These are phyloP conservation scores for Drosophila prosaltans DNA, from an alignment of 1,140 invertebrate genomes.

Conservation along the genomic window DNA sequence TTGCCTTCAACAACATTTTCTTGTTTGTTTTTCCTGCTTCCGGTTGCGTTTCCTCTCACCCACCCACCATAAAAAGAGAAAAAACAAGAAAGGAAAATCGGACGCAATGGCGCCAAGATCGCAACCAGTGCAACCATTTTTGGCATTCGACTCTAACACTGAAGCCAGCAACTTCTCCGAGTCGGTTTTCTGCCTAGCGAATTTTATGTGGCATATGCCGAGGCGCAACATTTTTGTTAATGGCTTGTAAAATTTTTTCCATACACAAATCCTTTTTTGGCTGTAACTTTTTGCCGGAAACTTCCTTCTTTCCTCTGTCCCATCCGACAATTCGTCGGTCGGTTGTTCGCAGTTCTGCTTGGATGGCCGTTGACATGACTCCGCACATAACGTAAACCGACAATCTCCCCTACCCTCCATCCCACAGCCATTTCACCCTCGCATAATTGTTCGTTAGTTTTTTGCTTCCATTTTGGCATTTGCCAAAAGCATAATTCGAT, in stretches of 20 bases:
- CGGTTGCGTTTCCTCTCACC: conserved; percentile 47
- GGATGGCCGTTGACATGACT: conserved; percentile 66
- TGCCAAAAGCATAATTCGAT: conserved; percentile 77
- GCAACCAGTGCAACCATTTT: conserved; percentile 67
- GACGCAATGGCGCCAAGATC: conserved; percentile 68
- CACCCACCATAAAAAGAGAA: conserved; percentile 6
- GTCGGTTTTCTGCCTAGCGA: conserved; percentile 35
- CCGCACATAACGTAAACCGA: conserved; percentile 37
- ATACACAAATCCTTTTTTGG: conserved; percentile 65
- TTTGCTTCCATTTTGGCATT: conserved; percentile 54
- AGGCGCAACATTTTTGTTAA: conserved; percentile 80
- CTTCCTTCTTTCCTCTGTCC: conserved; percentile 12
- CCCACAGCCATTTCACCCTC: not conserved
- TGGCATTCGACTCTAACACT: conserved; percentile 53
- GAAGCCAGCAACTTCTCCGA: conserved; percentile 11
- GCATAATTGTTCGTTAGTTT: conserved; percentile 64
- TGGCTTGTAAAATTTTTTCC: conserved; percentile 73
- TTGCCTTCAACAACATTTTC: conserved; percentile 50
- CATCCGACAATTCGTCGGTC: not conserved
- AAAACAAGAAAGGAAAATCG: conserved; percentile 2
- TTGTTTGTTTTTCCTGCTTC: conserved; percentile 77
- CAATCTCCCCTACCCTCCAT: not conserved
- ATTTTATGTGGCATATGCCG: conserved; percentile 77
- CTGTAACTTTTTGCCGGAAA: conserved; percentile 63
- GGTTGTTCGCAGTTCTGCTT: conserved; percentile 6